A percentile compares a stretch with the other conserved stretches of the same genome.
These are phyloP conservation scores for Hipposideros armiger DNA, from an alignment of 2,113 vertebrate genomes.

Conservation along the genomic window DNA sequence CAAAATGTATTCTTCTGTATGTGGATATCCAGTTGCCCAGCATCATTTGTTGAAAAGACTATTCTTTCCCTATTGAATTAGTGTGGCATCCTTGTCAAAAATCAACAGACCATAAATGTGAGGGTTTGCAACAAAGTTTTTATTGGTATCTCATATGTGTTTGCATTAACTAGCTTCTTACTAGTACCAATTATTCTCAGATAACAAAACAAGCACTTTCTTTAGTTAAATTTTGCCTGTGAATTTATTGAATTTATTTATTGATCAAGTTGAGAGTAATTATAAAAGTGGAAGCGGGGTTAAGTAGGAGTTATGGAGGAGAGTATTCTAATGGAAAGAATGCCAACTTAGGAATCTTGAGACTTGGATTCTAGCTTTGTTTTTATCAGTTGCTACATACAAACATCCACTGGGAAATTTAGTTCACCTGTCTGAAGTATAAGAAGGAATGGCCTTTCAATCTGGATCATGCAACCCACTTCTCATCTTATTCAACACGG, in stretches of 20 bases:
- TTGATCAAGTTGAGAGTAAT: not conserved
- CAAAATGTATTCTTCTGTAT: not conserved
- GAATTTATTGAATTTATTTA: slow-evolving; percentile 7
- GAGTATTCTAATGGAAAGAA: not conserved
- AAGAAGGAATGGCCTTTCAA: not conserved
- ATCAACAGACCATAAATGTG: not conserved
- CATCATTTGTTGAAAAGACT: not conserved
- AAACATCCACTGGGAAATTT: not conserved
- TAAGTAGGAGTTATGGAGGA: not conserved
- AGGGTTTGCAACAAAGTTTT: not conserved
- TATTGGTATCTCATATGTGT: not conserved
- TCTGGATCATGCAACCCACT: no score
- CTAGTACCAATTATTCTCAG: not conserved
- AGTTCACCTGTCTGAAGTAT: not conserved
- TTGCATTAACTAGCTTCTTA: not conserved
- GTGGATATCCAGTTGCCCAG: not conserved
- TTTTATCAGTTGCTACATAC: not conserved
- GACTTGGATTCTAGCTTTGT: not conserved
- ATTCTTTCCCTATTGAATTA: not conserved
- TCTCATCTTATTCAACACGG: not conserved
- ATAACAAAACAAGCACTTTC: not conserved
- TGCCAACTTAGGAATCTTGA: not conserved
- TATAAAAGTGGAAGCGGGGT: not conserved
- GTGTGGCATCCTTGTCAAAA: not conserved
- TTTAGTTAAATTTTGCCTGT: not conserved